These are phyloP conservation scores for Drosophila aldrichi DNA, from an alignment of 2,888 invertebrate genomes.

Conservation along the genomic window DNA sequence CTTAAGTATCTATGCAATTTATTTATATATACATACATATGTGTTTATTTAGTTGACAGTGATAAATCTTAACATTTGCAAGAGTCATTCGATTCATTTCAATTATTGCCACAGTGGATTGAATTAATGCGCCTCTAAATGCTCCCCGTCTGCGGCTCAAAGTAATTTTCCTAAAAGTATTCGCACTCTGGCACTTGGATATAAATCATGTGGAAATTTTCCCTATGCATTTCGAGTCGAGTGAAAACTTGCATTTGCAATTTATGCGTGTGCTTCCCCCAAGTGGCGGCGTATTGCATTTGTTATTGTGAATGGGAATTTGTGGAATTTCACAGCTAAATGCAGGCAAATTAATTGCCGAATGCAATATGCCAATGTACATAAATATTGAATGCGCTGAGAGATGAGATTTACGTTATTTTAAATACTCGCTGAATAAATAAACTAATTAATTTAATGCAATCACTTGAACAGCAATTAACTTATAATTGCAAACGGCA, in stretches of 20 bases:
- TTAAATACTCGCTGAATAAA: constrained; percentile 4
- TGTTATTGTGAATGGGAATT: constrained; percentile 13
- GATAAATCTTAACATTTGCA: constrained; percentile 75
- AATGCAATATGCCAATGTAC: constrained; percentile 2
- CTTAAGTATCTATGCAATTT: constrained; percentile 69
- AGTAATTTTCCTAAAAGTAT: background rate
- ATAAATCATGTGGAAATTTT: constrained; percentile 33
- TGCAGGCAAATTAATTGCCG: constrained; percentile 5
- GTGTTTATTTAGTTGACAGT: constrained; percentile 67
- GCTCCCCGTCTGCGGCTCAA: background rate
- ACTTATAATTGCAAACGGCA: constrained; percentile 3
- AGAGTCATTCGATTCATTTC: constrained; percentile 57
- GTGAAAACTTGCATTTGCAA: constrained; percentile 27
- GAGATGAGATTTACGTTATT: background rate
- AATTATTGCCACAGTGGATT: constrained; percentile 26
- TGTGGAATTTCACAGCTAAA: constrained; percentile 1
- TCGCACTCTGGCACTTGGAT: constrained; percentile 10
- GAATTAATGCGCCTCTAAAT: constrained; percentile 3
- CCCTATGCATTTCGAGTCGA: constrained; percentile 16
- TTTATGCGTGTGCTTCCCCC: constrained; percentile 12
- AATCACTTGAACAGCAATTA: background rate
- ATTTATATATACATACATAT: constrained; percentile 5
- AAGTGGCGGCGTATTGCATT: constrained; percentile 22
- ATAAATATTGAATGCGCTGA: background rate
- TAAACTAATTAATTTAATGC: constrained; percentile 1